Base-by-base conservation (phyloP, 1,140 invertebrate species). In the Pseudobourletiella spinata region DNA sequence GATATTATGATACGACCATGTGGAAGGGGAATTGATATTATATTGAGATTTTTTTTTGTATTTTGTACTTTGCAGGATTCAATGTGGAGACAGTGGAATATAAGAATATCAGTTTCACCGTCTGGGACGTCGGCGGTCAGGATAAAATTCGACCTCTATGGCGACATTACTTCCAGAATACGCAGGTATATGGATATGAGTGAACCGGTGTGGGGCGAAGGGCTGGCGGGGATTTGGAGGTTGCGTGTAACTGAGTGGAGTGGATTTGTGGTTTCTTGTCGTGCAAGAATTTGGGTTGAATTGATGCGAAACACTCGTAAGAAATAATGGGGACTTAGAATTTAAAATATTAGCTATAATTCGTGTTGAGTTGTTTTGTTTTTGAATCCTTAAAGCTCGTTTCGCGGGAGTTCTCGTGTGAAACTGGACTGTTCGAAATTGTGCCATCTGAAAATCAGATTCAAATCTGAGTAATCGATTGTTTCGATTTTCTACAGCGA, bases 61-160 rank as follows among this genome's bases (percentile, higher is more conserved):
- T 18, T 25, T 44, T n/a, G 32, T 39, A n/a, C n/a, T n/a, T 39
- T 39, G 8, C 32, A 56, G 96, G 96, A 71, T 99, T 99, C 78
- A 99, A 99, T 80, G 96, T 99, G 70, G 96, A 99, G 83, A 98
- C 95, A 64, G 96, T 99, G 60, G 94, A 91, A 68, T 96, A 95
- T 82, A 98, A 98, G 83, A 99, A 98, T 84, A 95, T 99, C 71
- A 98, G 98, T 86, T 99, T 99, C 78, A 98, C 96, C 83, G 95
- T 99, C 44, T 99, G 96, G 95, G 85, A 99, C 79, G 95, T 99
- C 64, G 96, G 96, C 65, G 96, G 96, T 57, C 96, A 99, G 81
- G 95, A 99, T 78, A 99, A 99, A 83, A 99, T 99, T 76, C 84
- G 96, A 73, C 96, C 96, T 60, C 79, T 99, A 35, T 99, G 94